Percentiles rank a stretch among this genome's conserved stretches.
Evolutionary conservation across 1,140 invertebrate species (phyloP).

Genomic region (silkworm (Bombyx mori)): DNA sequence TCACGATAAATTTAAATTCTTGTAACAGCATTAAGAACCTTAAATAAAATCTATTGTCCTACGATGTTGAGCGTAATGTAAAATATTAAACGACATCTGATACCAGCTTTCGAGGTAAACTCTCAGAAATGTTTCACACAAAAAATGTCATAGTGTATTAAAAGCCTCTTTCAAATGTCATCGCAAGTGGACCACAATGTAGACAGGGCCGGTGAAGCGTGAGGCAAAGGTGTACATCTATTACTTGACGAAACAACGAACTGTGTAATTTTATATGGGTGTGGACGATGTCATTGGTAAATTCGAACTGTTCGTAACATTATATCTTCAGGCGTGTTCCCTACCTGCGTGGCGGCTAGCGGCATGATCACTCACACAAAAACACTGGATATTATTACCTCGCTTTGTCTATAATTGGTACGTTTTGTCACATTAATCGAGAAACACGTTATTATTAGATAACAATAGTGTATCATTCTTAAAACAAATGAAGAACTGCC

Average conservation of each 20-base stretch:
- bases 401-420: not conserved
- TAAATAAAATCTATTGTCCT: not conserved
- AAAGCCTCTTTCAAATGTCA: slow-evolving; percentile 47
- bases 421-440: no score
- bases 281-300: slow-evolving; percentile 55
- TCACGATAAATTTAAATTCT: not conserved
- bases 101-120: slow-evolving; percentile 25
- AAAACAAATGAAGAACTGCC: no score
- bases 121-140: slow-evolving; percentile 41
- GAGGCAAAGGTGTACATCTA: slow-evolving; percentile 48
- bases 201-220: slow-evolving; percentile 38
- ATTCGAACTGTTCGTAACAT: slow-evolving; percentile 53
- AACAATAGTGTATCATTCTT: no score
- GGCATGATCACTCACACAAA: slow-evolving; percentile 32
- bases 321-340: slow-evolving; percentile 36
- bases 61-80: not conserved
- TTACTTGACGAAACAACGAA: slow-evolving; percentile 49
- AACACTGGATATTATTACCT: slow-evolving; percentile 32
- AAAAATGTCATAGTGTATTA: slow-evolving; percentile 52
- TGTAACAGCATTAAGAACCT: not conserved
- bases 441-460: no score
- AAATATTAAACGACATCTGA: slow-evolving; percentile 29
- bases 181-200: slow-evolving; percentile 40
- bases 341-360: slow-evolving; percentile 21
- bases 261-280: slow-evolving; percentile 51